Evolutionary conservation across 2,113 vertebrate species (phyloP).

Genomic region (Galbula dea): DNA sequence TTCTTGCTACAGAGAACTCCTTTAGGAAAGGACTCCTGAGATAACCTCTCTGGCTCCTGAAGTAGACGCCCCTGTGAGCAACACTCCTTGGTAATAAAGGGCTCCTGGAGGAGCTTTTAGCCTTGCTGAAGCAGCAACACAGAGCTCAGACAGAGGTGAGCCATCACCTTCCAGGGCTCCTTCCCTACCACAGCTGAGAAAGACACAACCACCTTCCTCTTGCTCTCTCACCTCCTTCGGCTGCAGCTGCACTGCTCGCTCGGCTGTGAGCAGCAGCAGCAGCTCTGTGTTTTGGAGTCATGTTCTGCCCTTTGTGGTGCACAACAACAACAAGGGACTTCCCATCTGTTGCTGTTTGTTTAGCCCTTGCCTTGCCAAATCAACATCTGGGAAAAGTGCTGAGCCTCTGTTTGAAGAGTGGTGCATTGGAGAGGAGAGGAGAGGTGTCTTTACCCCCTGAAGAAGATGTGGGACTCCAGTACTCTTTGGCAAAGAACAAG

Average conservation of each 20-base stretch:
- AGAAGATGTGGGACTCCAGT: not conserved
- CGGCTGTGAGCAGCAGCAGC: not conserved
- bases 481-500: not conserved
- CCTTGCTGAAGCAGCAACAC: not conserved
- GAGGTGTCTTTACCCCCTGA: not conserved
- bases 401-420: not conserved
- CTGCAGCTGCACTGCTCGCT: not conserved
- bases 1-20: not conserved
- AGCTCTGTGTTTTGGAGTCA: accelerated
- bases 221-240: not conserved
- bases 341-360: conserved; percentile 33
- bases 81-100: not conserved
- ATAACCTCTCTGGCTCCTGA: not conserved
- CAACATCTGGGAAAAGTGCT: not conserved
- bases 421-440: not conserved
- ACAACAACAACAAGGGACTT: not conserved
- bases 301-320: not conserved
- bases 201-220: not conserved
- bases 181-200: not conserved
- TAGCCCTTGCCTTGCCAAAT: not conserved
- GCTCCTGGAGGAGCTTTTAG: not conserved
- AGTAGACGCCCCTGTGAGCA: not conserved
- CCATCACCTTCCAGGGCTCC: not conserved
- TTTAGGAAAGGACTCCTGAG: not conserved
- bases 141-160: not conserved